phyloP scores from a whole-genome alignment of 1,140 invertebrate genomes.

The Protaetia brevitarsis region DNA sequence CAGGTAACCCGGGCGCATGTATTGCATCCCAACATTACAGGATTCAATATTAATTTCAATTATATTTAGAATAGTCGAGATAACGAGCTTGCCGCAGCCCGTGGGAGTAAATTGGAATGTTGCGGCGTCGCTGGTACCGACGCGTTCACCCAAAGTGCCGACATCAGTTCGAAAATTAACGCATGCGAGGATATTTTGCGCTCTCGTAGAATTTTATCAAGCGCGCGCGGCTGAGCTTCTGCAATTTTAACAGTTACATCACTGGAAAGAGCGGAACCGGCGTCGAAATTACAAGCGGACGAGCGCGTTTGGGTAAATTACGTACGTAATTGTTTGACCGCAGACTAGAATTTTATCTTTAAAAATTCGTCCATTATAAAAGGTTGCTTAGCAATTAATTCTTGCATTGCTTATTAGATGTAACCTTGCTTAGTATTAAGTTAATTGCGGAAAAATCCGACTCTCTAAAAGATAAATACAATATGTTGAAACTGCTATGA shows the following conservation, averaged over 20 bases:
- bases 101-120: constrained; percentile 11
- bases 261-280: background rate
- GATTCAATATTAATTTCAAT: constrained; percentile 19
- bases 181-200: background rate
- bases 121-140: background rate
- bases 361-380: too few species aligned
- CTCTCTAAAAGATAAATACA: too few species aligned
- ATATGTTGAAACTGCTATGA: too few species aligned
- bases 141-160: background rate
- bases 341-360: too few species aligned
- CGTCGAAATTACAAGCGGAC: background rate
- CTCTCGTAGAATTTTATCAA: constrained; percentile 7
- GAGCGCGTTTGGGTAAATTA: constrained; percentile 1
- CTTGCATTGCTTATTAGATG: too few species aligned
- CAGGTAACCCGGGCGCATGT: background rate
- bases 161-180: background rate
- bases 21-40: constrained; percentile 5
- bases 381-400: too few species aligned
- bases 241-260: constrained; percentile 12
- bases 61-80: constrained; percentile 12
- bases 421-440: too few species aligned
- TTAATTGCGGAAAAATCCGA: too few species aligned
- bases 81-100: constrained; percentile 2
- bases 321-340: too few species aligned
- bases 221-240: background rate